These are phyloP conservation scores for Salticus scenicus DNA, from an alignment of 2,888 invertebrate genomes.

Conservation along the genomic window DNA sequence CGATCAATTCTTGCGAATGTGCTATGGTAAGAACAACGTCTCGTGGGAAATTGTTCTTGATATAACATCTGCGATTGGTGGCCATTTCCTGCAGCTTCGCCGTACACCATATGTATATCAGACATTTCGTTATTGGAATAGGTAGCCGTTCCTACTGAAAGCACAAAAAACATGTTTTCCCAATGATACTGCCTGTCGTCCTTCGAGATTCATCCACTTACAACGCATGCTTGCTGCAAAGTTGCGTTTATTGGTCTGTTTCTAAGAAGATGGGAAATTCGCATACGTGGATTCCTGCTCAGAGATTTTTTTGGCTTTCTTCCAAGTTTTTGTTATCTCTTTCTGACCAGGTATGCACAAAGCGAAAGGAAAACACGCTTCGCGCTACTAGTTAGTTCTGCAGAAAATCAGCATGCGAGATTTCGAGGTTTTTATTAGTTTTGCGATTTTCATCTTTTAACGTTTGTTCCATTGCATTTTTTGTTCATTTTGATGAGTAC, in stretches of 20 bases:
- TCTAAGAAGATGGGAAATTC: not conserved
- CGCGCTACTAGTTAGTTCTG: constrained; percentile 1
- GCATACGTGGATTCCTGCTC: not conserved
- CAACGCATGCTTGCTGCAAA: not conserved
- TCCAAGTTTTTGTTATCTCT: not conserved
- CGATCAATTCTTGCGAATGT: not conserved
- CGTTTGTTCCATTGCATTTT: too few relatives aligned
- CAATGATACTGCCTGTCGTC: not conserved
- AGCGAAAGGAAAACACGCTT: not conserved
- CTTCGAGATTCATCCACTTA: not conserved
- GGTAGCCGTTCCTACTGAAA: constrained; percentile 3
- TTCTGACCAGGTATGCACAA: not conserved
- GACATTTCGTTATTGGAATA: constrained; percentile 1
- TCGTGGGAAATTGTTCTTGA: not conserved
- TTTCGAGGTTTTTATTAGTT: too few relatives aligned
- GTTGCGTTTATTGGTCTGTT: not conserved
- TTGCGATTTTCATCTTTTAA: too few relatives aligned
- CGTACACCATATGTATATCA: not conserved
- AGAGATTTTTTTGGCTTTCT: too few relatives aligned
- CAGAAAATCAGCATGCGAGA: not conserved
- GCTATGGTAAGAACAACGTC: not conserved
- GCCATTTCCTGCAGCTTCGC: constrained; percentile 22
- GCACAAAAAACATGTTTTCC: not conserved
- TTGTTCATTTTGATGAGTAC: too few relatives aligned
- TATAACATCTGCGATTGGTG: constrained; percentile 4